phyloP scores from a whole-genome alignment of 2,888 invertebrate species.

The Diaphora mendica region DNA sequence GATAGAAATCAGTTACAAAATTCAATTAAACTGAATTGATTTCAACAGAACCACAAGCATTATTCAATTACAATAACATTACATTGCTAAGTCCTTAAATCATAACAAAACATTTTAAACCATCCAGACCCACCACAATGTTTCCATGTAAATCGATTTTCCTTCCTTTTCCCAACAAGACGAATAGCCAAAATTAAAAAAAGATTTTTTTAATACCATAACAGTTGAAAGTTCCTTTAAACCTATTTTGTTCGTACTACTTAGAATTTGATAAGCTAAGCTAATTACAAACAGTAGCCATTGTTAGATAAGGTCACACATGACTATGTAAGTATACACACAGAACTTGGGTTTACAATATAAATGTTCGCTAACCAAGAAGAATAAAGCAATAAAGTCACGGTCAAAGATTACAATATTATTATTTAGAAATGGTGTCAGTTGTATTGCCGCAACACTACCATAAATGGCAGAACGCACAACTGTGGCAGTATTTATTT shows the following conservation, averaged over 20 bases:
- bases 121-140: too few relatives aligned
- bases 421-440: constrained; percentile 8
- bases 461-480: neutral
- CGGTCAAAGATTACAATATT: constrained; percentile 2
- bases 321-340: neutral
- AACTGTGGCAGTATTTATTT: neutral
- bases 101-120: too few relatives aligned
- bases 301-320: neutral
- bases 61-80: too few relatives aligned
- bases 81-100: too few relatives aligned
- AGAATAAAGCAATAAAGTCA: constrained; percentile 22
- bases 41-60: too few relatives aligned
- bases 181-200: too few relatives aligned
- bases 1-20: too few relatives aligned
- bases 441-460: neutral
- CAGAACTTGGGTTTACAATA: neutral
- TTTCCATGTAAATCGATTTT: too few relatives aligned
- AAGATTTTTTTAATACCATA: too few relatives aligned
- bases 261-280: neutral
- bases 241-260: neutral
- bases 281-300: neutral
- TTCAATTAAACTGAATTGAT: too few relatives aligned
- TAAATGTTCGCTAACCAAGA: constrained; percentile 6
- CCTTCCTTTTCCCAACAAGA: too few relatives aligned
- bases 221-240: neutral